Conservation (phyloP, 2,888 invertebrate genomes). For the Andrena praecox region DNA sequence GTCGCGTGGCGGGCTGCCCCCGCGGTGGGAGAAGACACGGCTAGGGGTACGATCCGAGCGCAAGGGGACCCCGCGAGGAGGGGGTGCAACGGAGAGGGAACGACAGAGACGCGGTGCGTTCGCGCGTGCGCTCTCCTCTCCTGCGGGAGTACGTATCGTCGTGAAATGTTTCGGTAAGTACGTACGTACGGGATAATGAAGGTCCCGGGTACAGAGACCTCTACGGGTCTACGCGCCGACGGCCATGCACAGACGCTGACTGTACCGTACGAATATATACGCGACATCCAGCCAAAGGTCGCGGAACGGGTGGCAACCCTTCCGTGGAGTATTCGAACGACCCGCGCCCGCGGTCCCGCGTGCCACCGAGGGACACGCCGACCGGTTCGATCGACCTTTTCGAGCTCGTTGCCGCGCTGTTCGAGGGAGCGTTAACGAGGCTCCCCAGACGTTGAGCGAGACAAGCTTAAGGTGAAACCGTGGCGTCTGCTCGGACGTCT, state of each 20-base stretch:
- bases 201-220: constrained; percentile 66
- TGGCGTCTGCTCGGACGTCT: constrained; percentile 16
- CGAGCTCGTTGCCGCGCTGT: neutral
- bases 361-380: neutral
- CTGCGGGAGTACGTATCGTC: constrained; percentile 58
- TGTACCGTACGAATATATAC: neutral
- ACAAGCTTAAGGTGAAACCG: neutral
- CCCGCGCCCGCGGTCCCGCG: neutral
- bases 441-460: neutral
- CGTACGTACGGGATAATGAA: constrained; percentile 66
- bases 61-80: constrained; percentile 20
- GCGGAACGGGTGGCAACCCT: neutral
- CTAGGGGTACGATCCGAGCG: constrained; percentile 31
- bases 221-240: constrained; percentile 14
- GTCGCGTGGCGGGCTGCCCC: constrained; percentile 82
- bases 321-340: constrained; percentile 17
- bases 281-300: neutral
- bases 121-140: constrained; percentile 55
- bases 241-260: constrained; percentile 8
- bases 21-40: constrained; percentile 63
- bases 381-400: neutral
- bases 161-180: constrained; percentile 55
- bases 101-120: constrained; percentile 17
- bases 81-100: constrained; percentile 1
- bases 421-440: constrained; percentile 17